Percentiles rank a stretch among this genome's conserved stretches.
These are phyloP conservation scores for Tor tambroides DNA, from an alignment of 2,113 vertebrate species.

Conservation along the genomic window DNA sequence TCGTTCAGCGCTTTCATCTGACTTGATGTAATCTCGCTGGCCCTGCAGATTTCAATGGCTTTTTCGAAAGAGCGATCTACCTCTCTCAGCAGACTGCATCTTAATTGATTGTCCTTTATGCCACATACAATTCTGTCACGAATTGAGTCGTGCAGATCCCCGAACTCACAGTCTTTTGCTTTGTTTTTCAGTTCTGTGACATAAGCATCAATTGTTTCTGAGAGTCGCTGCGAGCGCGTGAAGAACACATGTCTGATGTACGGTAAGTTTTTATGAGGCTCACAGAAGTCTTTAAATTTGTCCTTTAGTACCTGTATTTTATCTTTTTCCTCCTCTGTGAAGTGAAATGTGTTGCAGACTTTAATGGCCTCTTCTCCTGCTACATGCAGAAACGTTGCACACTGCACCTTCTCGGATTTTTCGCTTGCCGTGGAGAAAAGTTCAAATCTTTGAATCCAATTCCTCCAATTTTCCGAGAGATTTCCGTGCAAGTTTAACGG, in stretches of 20 bases:
- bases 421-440: no score
- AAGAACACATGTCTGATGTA: neutral
- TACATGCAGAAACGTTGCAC: no score
- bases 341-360: no score
- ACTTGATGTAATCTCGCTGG: neutral
- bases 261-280: neutral
- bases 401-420: no score
- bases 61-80: neutral
- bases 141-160: neutral
- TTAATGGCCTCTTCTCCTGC: no score
- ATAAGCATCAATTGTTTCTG: neutral
- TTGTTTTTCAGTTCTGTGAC: neutral
- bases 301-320: no score
- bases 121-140: neutral
- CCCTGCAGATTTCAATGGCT: neutral
- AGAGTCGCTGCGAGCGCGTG: neutral
- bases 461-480: no score
- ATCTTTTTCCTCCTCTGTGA: no score
- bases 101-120: neutral
- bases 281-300: no score
- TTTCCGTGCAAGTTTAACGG: no score
- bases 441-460: no score
- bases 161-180: neutral
- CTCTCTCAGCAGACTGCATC: neutral
- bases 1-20: neutral